Conservation (phyloP, 2,797 vertebrate genomes). For the Sebastes steindachneri region DNA sequence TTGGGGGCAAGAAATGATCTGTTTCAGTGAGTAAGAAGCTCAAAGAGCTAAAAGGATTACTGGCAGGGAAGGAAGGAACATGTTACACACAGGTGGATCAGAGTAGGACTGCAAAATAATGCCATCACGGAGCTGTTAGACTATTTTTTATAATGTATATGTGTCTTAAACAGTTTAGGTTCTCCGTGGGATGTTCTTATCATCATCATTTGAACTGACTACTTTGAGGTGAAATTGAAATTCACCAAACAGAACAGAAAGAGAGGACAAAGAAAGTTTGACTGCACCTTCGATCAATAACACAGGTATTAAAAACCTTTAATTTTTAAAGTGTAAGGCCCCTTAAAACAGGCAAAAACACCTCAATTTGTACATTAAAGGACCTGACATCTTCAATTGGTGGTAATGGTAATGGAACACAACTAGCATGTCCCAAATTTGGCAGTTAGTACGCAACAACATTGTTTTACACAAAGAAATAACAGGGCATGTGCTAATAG, state of each 20-base stretch:
- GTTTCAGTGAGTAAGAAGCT: constrained; percentile 52
- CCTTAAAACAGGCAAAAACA: too few relatives aligned
- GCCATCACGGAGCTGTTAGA: neutral
- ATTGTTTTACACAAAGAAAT: neutral
- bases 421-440: neutral
- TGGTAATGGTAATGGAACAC: neutral
- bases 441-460: neutral
- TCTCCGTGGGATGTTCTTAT: neutral
- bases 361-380: too few relatives aligned
- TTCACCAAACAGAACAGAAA: neutral
- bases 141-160: neutral
- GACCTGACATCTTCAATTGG: too few relatives aligned
- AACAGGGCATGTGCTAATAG: neutral
- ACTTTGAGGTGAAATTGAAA: neutral
- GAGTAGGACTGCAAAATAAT: constrained; percentile 4
- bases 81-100: constrained; percentile 3
- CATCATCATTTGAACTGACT: neutral
- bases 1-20: constrained; percentile 45
- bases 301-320: too few relatives aligned
- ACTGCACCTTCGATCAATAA: too few relatives aligned
- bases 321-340: too few relatives aligned
- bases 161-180: neutral
- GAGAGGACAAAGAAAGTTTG: neutral
- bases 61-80: neutral
- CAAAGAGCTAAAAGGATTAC: constrained; percentile 53